Base-by-base conservation (phyloP, 2,113 vertebrate genomes). In the Poeciliopsis prolifica region DNA sequence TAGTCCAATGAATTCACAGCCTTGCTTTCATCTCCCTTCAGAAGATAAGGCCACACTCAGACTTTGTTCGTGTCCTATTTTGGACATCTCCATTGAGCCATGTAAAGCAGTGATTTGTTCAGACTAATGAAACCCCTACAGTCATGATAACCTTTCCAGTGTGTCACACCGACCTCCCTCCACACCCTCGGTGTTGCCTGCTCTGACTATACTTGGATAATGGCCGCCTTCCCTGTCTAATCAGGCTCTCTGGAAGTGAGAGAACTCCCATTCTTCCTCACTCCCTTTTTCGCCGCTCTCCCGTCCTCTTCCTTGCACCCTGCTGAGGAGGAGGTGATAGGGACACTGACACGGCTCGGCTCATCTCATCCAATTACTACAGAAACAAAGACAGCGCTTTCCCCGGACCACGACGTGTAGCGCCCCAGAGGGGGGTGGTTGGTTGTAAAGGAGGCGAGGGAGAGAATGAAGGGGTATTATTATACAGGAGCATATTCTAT, bases 301-400 rank as follows among this genome's bases (percentile, higher is more conserved):
- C 72, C 80, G 80, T 69, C 78, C 48, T 72, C 73, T 88, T 80
- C 81, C 80, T 58, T 83, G 83, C 84, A 68, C 86, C 88, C 86
- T 72, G 84, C 88, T 42, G 88, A 79, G 86, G 84, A 88, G 87
- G 86, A 75, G 92, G 90, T 91, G 91, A 91, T 82, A 70, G 80
- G 83, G 87, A 91, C 89, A 87, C 88, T 85, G 90, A 90, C 90
- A 91, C 84, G 71, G 78, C 85, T 91, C 85, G 42, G 84, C 87
- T 90, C 88, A 88, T 89, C 90, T 90, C 88, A 83, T 87, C 90
- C 91, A 93, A 92, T 93, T 92, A 92, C 90, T 72, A 76, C 77
- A 80, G 89, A 91, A 89, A 92, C 89, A 91, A 92, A 92, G 87
- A 88, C 83, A 84, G 77, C 30, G 80, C 88, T 86, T 86, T 86